phyloP scores from a whole-genome alignment of 2,113 vertebrate species.

The Spilogale gracilis region DNA sequence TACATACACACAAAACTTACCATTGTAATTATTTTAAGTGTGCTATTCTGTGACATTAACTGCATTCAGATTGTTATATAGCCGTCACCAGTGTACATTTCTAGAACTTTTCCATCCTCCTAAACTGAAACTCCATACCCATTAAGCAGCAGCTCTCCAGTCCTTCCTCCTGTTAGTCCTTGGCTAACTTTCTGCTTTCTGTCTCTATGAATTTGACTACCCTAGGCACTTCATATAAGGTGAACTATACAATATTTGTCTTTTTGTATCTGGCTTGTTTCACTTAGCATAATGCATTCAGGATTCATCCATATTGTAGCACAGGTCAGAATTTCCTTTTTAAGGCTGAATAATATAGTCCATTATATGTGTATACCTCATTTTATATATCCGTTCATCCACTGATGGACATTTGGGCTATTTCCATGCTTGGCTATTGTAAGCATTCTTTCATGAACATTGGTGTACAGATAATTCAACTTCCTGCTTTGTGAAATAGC shows the following conservation, averaged over 20 bases:
- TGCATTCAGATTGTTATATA: neutral
- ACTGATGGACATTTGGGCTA: neutral
- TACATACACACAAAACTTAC: neutral
- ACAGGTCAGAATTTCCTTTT: conserved; percentile 28
- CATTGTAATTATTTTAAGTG: neutral
- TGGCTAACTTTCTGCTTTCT: neutral
- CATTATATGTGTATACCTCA: neutral
- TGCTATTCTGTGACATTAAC: neutral
- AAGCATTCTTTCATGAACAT: neutral
- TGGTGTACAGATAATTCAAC: neutral
- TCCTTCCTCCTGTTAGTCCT: neutral
- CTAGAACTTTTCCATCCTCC: neutral
- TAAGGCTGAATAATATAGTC: conserved; percentile 24
- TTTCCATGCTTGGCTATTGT: neutral
- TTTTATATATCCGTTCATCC: neutral
- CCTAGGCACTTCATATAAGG: neutral
- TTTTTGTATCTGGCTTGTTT: neutral
- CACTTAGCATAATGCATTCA: neutral
- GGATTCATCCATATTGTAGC: neutral
- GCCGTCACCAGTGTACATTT: neutral
- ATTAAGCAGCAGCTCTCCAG: neutral
- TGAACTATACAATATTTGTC: neutral
- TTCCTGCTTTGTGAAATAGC: neutral
- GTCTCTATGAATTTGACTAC: conserved; percentile 8
- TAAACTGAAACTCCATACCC: neutral